Conservation (phyloP, 2,888 invertebrate species). For the Poecilus cupreus region DNA sequence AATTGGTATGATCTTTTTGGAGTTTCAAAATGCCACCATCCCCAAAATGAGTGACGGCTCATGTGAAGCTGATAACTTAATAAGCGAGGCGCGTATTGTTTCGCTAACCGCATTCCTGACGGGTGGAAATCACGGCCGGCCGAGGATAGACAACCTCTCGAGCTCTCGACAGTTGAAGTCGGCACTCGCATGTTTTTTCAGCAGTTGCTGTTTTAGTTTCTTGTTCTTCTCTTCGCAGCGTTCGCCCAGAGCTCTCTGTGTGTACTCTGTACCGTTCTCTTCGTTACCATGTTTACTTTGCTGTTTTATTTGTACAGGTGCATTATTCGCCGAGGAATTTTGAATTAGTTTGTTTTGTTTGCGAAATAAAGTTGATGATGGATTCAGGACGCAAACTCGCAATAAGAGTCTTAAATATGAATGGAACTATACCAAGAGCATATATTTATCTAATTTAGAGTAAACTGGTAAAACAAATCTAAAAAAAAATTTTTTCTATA, state of each 20-base stretch:
- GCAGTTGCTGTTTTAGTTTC: conserved; percentile 18
- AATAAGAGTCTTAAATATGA: too few relatives aligned
- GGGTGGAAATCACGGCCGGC: background rate
- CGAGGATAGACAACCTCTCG: background rate
- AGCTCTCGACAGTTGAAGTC: background rate
- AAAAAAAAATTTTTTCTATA: too few relatives aligned
- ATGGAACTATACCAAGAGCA: too few relatives aligned
- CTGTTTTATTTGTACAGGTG: conserved; percentile 35
- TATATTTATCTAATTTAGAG: too few relatives aligned
- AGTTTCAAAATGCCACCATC: too few relatives aligned
- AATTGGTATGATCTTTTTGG: too few relatives aligned
- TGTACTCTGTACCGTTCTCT: background rate
- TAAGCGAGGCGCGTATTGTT: conserved; percentile 13
- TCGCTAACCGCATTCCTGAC: conserved; percentile 21
- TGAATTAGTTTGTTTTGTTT: conserved; percentile 18
- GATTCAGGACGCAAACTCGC: background rate
- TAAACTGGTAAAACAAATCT: too few relatives aligned
- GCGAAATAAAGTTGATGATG: background rate
- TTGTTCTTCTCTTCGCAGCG: background rate
- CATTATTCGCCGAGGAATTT: conserved; percentile 37
- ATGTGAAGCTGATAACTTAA: conserved; percentile 18
- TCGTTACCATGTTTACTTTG: conserved; percentile 16
- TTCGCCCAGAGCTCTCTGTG: background rate
- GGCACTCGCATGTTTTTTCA: conserved; percentile 7
- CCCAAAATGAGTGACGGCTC: background rate